A percentile compares a stretch with the other conserved stretches of the same genome.
Evolutionary conservation across 2,797 vertebrate species (phyloP).

Genomic region (Melanitta fusca): DNA sequence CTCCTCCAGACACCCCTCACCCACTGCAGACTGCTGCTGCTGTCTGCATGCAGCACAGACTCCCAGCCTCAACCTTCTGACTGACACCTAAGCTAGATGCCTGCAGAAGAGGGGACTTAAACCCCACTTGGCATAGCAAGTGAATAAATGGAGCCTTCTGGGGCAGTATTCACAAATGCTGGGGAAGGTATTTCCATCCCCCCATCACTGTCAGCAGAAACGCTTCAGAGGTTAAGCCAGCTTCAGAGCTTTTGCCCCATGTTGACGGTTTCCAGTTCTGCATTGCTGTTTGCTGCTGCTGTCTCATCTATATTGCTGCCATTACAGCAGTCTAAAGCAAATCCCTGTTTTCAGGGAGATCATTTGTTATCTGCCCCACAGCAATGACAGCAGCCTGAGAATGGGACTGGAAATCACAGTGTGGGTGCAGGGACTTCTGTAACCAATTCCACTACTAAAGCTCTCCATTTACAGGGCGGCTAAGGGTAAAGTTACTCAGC

Average conservation of each 20-base stretch:
- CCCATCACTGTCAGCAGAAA: neutral
- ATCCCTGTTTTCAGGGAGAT: neutral
- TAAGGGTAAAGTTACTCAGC: neutral
- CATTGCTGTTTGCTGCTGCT: neutral
- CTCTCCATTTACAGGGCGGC: neutral
- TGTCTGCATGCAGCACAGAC: neutral
- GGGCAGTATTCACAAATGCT: neutral
- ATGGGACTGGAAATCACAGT: neutral
- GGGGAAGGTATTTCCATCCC: neutral
- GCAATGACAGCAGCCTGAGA: neutral
- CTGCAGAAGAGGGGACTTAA: neutral
- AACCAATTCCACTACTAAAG: neutral
- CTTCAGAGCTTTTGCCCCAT: neutral
- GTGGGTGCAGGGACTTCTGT: neutral
- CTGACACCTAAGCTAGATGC: fast-evolving
- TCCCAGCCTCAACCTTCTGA: neutral
- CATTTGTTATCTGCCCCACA: neutral
- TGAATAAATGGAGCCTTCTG: neutral
- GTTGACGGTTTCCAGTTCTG: neutral
- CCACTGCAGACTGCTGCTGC: neutral
- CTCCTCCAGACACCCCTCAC: neutral
- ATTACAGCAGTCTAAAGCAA: neutral
- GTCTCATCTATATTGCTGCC: neutral
- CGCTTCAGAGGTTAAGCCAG: neutral
- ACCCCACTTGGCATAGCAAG: neutral